Evolutionary conservation across 2,113 vertebrate genomes (phyloP).

Genomic region (Nothobranchius furzeri): DNA sequence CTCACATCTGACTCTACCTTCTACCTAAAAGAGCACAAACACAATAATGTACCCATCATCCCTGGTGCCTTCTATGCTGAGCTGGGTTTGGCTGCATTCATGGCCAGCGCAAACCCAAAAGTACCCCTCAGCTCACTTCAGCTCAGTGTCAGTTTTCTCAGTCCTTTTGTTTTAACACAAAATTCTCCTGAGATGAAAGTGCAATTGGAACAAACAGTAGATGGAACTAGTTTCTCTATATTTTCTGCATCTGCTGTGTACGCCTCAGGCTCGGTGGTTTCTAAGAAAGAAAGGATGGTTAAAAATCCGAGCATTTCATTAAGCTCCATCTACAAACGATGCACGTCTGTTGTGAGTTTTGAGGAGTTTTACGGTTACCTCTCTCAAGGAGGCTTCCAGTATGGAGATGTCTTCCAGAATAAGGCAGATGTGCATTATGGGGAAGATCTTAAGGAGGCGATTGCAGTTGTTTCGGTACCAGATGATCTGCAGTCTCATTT

Average conservation of each 20-base stretch:
- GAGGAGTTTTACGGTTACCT: constrained; percentile 80
- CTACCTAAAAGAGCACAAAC: constrained; percentile 82
- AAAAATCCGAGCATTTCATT: constrained; percentile 79
- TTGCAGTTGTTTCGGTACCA: constrained; percentile 76
- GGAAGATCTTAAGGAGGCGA: constrained; percentile 80
- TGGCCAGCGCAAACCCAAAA: constrained; percentile 75
- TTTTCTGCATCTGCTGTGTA: constrained; percentile 74
- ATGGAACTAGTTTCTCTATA: constrained; percentile 74
- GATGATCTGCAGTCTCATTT: constrained; percentile 69
- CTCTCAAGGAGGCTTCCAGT: constrained; percentile 81
- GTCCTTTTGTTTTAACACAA: constrained; percentile 75
- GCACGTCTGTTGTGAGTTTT: constrained; percentile 69
- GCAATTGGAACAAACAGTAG: constrained; percentile 63
- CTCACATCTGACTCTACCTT: constrained; percentile 66
- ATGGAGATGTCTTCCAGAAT: constrained; percentile 79
- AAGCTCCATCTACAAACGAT: constrained; percentile 77
- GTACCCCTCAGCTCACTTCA: constrained; percentile 75
- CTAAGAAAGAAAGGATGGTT: constrained; percentile 41
- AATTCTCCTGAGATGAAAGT: constrained; percentile 77
- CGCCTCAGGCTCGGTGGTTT: constrained; percentile 78
- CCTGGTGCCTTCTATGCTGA: constrained; percentile 85
- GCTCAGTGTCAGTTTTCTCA: constrained; percentile 79
- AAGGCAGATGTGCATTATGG: constrained; percentile 79
- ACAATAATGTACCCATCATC: constrained; percentile 77
- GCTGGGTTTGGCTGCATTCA: constrained; percentile 80